phyloP scores from a whole-genome alignment of 2,888 invertebrate genomes.

The Pinctada fucata region DNA sequence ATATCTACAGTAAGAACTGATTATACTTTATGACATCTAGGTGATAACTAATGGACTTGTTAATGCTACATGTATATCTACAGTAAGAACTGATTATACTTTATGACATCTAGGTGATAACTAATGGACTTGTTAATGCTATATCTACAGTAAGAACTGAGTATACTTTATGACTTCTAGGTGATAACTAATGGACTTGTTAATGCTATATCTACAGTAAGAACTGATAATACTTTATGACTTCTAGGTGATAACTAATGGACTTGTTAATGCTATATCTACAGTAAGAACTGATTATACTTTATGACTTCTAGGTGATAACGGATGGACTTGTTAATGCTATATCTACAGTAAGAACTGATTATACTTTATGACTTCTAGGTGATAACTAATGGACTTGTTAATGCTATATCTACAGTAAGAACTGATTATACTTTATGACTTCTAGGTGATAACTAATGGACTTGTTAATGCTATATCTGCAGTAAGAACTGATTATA shows the following conservation, averaged over 20 bases:
- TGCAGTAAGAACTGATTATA: slow-evolving; percentile 82
- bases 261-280: slow-evolving; percentile 95
- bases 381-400: slow-evolving; percentile 95
- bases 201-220: slow-evolving; percentile 95
- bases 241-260: slow-evolving; percentile 96
- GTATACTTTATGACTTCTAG: too few species aligned
- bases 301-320: too few species aligned
- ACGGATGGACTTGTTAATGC: slow-evolving; percentile 94
- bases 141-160: slow-evolving; percentile 90
- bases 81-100: slow-evolving; percentile 81
- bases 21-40: too few species aligned
- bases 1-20: slow-evolving; percentile 90
- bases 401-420: slow-evolving; percentile 96
- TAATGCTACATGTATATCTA: slow-evolving; percentile 96
- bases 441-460: slow-evolving; percentile 95
- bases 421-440: slow-evolving; percentile 74
- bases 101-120: too few species aligned
- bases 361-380: too few species aligned
- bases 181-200: slow-evolving; percentile 95
- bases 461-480: slow-evolving; percentile 96
- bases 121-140: slow-evolving; percentile 93
- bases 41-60: slow-evolving; percentile 95
- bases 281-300: slow-evolving; percentile 82
- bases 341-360: slow-evolving; percentile 90
- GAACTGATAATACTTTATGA: slow-evolving; percentile 67